Base-by-base conservation (phyloP, 1,140 invertebrate genomes). In the Chlorops oryzae region DNA sequence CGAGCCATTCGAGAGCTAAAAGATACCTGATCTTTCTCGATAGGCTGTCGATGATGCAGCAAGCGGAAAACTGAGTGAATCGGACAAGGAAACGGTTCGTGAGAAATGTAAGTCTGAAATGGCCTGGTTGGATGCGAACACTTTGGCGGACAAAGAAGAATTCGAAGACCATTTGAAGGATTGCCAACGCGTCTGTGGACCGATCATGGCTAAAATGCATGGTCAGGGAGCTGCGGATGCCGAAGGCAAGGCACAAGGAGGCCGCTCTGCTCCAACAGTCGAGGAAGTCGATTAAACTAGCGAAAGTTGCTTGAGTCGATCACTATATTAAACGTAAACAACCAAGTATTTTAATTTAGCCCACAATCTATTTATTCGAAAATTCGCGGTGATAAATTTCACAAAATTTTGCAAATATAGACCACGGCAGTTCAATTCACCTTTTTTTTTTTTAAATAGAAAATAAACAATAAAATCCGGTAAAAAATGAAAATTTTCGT, bases 171-270 rank as follows among this genome's bases (percentile, higher is more conserved):
- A 82, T 53, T 65, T 88, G 46, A 85, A 88, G 56, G 80, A 86
- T 24, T 67, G 87, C 5, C 85, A 88, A 60, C 73, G 73, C n/a
- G 75, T 83, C 4, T 88, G 85, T 53, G 74, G 79, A 24, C 84
- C 86, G 0, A 77, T 87, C 34, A 88, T 91, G 82, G 78, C 82
- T 58, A 90, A 89, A 62, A 59, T 90, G 5, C 86, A 89, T 57
- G 80, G 81, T 45, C 75, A 75, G 28, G 75, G 70, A 20, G 57
- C 59, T 21, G 38, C 41, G 20, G 52, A 39, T 24, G 46, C 45
- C 4, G 53, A 44, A 4, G 21, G 35, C 4, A 72, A 74, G 47
- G 77, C 74, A 38, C 75, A 41, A 24, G 40, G 42, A 9, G 52
- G 45, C n/a, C 43, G 46, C 25, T 25, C 21, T 12, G 57, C 56